Conservation (phyloP, 2,797 vertebrate species). For the Ctenosaura bakeri region DNA sequence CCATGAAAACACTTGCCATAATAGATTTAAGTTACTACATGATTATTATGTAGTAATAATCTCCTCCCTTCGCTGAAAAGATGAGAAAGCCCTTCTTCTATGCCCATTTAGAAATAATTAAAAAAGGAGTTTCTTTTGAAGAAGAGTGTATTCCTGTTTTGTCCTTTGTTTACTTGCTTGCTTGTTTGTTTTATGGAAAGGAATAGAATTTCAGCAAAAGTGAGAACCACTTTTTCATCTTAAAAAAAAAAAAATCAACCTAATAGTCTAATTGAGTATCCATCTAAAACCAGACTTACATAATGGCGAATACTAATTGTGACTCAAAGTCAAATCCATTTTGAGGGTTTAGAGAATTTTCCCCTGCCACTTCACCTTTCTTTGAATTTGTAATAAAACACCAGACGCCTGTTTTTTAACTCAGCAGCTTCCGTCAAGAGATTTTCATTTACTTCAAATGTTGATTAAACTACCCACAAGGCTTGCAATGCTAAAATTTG, state of each 20-base stretch:
- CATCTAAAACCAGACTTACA: slow-evolving; percentile 53
- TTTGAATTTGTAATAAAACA: slow-evolving; percentile 67
- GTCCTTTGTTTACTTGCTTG: slow-evolving; percentile 17
- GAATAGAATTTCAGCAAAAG: slow-evolving; percentile 38
- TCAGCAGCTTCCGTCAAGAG: slow-evolving; percentile 63
- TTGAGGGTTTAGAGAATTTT: slow-evolving; percentile 54
- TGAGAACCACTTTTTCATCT: slow-evolving; percentile 31
- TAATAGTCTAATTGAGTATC: slow-evolving; percentile 42
- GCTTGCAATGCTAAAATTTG: slow-evolving; percentile 37
- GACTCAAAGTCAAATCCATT: slow-evolving; percentile 69
- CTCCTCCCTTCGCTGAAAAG: neutral
- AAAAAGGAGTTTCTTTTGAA: neutral
- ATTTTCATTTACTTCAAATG: slow-evolving; percentile 70
- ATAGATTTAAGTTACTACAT: neutral
- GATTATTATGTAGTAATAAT: neutral
- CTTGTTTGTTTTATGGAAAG: neutral
- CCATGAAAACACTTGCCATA: neutral
- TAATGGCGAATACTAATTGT: slow-evolving; percentile 66
- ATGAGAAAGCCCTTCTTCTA: neutral
- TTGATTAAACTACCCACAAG: slow-evolving; percentile 61
- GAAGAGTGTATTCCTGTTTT: neutral
- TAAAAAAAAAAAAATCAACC: neutral
- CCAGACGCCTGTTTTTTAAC: slow-evolving; percentile 61
- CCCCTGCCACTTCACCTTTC: slow-evolving; percentile 63
- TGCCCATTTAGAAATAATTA: no score